Conservation (phyloP, 2,888 invertebrate genomes). For the Gymnosoma rotundatum region DNA sequence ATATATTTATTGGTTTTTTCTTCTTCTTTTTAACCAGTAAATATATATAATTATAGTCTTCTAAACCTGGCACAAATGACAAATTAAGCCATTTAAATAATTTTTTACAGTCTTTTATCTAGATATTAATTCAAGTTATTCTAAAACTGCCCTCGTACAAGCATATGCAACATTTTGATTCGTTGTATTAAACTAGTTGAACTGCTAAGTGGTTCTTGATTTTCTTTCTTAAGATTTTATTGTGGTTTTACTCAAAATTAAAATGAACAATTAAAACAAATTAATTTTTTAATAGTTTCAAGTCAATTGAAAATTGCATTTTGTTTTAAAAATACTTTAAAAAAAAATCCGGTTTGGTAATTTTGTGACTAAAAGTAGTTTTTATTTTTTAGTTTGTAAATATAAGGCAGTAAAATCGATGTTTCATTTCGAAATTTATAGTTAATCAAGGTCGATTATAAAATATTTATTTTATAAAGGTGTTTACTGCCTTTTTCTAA, state of each 20-base stretch:
- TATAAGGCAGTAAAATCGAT: background rate
- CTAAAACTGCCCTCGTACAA: no score
- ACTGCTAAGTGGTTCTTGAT: conserved; percentile 21
- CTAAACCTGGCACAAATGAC: no score
- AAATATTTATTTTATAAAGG: background rate
- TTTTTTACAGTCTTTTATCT: no score
- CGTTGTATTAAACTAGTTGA: background rate
- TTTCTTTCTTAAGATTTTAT: conserved; percentile 23
- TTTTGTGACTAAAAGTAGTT: conserved; percentile 4
- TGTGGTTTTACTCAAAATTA: background rate
- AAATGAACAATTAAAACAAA: background rate
- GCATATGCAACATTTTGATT: no score
- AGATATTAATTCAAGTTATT: no score
- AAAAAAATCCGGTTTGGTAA: conserved; percentile 31
- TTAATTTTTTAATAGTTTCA: background rate
- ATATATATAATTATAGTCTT: no score
- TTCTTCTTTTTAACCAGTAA: no score
- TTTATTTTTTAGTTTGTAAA: background rate
- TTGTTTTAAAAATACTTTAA: background rate
- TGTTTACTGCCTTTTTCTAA: no score
- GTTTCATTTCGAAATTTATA: background rate
- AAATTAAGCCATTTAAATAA: no score
- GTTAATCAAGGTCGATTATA: background rate
- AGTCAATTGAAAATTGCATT: background rate
- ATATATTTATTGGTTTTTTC: no score